Conservation (phyloP, 2,797 vertebrate species). For the Taeniopygia guttata region DNA sequence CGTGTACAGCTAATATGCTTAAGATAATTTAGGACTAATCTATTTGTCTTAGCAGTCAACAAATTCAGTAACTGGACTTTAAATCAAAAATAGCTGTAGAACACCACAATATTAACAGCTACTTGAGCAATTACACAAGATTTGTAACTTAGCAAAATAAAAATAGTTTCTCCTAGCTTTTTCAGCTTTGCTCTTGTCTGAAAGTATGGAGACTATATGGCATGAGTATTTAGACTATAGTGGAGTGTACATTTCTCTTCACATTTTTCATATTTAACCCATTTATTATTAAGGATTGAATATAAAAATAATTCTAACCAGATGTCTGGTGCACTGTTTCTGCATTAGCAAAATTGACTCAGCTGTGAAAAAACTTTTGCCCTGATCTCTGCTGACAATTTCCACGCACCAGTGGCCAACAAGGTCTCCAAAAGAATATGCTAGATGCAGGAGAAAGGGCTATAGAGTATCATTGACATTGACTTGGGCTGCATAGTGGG, state of each 20-base stretch:
- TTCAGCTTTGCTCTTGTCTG: background rate
- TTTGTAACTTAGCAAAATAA: background rate
- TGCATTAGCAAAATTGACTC: background rate
- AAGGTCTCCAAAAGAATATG: background rate
- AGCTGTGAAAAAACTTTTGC: background rate
- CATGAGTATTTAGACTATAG: background rate
- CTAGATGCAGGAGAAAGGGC: background rate
- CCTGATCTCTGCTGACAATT: background rate
- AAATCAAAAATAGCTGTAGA: background rate
- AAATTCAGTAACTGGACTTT: background rate
- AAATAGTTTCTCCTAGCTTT: background rate
- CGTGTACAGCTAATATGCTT: background rate
- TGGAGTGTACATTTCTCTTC: background rate
- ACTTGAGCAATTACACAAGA: background rate
- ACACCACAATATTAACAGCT: background rate
- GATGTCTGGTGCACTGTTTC: background rate
- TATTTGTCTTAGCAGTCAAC: background rate
- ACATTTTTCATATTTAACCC: background rate
- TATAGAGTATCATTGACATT: accelerated
- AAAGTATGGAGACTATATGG: background rate
- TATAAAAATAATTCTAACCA: conserved; percentile 2
- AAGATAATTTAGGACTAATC: background rate
- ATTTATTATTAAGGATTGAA: background rate
- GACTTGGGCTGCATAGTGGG: background rate
- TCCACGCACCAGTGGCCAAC: background rate